Percentiles rank a stretch among this genome's conserved stretches.
Conservation (phyloP, 2,797 vertebrate species). For the Enteromius paludinosus region DNA sequence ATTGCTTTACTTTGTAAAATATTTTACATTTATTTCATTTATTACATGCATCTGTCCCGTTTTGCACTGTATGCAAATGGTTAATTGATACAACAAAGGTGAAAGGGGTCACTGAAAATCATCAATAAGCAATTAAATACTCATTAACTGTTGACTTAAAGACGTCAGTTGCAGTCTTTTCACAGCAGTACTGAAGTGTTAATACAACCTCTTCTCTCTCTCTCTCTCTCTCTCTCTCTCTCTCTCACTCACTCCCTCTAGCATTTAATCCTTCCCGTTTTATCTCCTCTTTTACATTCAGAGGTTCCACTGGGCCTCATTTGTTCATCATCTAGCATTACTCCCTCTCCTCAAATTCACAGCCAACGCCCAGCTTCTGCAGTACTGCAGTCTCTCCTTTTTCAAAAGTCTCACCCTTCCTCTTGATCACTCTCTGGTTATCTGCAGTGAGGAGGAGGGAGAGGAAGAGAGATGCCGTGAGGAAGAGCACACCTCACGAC, state of each 20-base stretch:
- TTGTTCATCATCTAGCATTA: constrained; percentile 26
- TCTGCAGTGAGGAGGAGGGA: constrained; percentile 53
- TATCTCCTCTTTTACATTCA: constrained; percentile 7
- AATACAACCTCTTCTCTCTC: constrained; percentile 22
- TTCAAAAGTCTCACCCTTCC: constrained; percentile 51
- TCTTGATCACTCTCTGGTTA: constrained; percentile 50
- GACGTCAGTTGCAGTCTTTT: neutral
- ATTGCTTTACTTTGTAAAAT: neutral
- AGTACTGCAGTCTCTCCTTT: constrained; percentile 52
- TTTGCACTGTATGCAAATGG: neutral
- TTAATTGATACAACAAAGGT: neutral
- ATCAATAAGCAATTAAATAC: constrained; percentile 41
- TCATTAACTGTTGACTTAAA: constrained; percentile 7
- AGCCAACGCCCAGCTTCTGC: constrained; percentile 62
- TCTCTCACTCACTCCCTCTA: neutral
- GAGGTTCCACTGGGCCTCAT: constrained; percentile 13
- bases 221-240: neutral
- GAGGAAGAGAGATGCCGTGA: constrained; percentile 42
- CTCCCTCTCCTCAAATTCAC: constrained; percentile 30
- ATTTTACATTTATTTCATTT: neutral
- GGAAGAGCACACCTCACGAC: constrained; percentile 43
- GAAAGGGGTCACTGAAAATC: neutral
- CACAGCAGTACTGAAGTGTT: constrained; percentile 27
- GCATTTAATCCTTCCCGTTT: constrained; percentile 14
- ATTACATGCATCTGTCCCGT: neutral